phyloP scores from a whole-genome alignment of 2,888 invertebrate species.

The Mantis religiosa region DNA sequence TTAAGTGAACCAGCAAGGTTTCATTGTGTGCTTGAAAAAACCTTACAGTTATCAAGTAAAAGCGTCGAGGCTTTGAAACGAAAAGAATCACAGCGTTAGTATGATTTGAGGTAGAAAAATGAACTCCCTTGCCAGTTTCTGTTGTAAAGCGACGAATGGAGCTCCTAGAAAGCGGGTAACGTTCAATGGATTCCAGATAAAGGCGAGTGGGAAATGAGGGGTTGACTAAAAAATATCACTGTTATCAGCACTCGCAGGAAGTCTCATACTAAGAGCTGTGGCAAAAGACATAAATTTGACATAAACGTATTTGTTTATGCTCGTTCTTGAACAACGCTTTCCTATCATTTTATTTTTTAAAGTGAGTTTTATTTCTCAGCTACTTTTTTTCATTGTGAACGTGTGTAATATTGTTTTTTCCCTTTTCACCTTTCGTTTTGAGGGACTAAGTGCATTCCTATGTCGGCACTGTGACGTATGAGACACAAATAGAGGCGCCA shows the following conservation, averaged over 20 bases:
- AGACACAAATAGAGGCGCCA: neutral
- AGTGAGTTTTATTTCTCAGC: conserved; percentile 7
- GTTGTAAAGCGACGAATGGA: neutral
- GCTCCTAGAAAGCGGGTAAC: neutral
- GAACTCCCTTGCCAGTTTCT: neutral
- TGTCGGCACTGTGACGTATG: conserved; percentile 13
- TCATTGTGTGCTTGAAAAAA: too few species aligned
- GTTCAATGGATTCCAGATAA: neutral
- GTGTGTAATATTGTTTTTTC: conserved; percentile 1
- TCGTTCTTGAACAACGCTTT: neutral
- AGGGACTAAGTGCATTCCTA: conserved; percentile 16
- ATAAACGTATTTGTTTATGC: neutral
- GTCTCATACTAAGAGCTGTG: neutral
- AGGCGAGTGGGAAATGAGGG: neutral
- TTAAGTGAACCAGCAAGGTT: too few species aligned
- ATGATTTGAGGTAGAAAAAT: neutral
- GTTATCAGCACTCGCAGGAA: neutral
- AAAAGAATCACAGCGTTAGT: neutral
- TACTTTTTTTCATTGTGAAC: neutral
- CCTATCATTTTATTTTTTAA: conserved; percentile 9
- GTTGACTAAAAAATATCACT: neutral
- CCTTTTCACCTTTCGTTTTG: conserved; percentile 1
- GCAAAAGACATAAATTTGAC: neutral
- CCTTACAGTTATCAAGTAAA: neutral
- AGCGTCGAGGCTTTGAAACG: neutral